phyloP scores from a whole-genome alignment of 2,797 vertebrate genomes.

The Falco concolor region DNA sequence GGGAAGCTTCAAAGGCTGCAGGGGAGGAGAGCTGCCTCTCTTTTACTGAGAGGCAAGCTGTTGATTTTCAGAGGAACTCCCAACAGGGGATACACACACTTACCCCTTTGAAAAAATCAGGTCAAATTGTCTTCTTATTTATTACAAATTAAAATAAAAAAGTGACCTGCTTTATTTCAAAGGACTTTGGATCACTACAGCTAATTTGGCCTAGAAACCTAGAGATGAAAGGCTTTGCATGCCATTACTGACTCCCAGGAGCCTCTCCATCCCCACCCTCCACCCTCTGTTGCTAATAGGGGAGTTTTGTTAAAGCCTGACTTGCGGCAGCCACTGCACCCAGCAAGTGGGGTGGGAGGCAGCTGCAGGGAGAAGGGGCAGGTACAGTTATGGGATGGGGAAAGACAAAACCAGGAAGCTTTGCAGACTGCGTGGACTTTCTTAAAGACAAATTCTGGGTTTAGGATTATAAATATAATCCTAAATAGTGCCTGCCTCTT shows the following conservation, averaged over 20 bases:
- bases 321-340: neutral
- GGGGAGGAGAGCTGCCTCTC: neutral
- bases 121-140: neutral
- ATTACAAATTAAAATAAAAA: neutral
- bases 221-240: slow-evolving; percentile 34
- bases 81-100: neutral
- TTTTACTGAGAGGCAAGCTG: neutral
- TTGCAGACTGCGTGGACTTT: neutral
- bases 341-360: neutral
- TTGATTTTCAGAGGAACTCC: slow-evolving; percentile 6
- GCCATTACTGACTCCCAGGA: neutral
- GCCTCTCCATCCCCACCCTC: neutral
- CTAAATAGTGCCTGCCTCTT: neutral
- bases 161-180: neutral
- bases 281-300: neutral
- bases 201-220: slow-evolving; percentile 30
- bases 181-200: slow-evolving; percentile 26
- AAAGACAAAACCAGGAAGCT: neutral
- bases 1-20: neutral
- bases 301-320: neutral
- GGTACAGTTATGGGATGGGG: neutral
- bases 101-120: slow-evolving; percentile 41
- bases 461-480: neutral
- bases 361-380: neutral
- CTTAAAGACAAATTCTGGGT: neutral